Evolutionary conservation across 2,113 vertebrate species (phyloP), one percentile per base, ranked within the genome.

Genomic region (Sigmodon hispidus): DNA sequence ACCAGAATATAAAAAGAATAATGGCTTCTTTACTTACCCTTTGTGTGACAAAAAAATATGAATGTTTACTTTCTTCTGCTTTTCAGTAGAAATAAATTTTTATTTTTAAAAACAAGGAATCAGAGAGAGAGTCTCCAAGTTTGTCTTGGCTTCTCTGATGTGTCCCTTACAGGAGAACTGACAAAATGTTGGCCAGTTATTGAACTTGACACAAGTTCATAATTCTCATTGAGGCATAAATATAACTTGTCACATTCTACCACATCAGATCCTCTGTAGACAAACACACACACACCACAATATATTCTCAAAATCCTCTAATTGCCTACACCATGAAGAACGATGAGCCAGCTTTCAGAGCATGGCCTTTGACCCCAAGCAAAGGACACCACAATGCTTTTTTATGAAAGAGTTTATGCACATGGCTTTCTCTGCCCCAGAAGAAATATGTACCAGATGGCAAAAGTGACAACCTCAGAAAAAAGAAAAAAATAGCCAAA

Each of bases 401-500:
- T 43, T 86, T 94, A n/a, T n/a, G 48, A 84, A 94, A 94, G 61
- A 52, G 86, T 94, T 89, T 89, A 57, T 93, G 73, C 26, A 80
- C 21, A 45, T 24, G 70, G 75, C 36, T 84, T 92, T 72, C 88
- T 83, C 36, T 77, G n/a, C 94, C 90, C 52, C 81, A 88, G 76
- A 96, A 96, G 93, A 89, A 90, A 79, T 48, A 92, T 67, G 88
- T 75, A 75, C 59, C 94, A 97, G 94, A 96, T 93, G 95, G 95
- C 77, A 67, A 85, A 90, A 90, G 81, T 91, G 92, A 94, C 92
- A 97, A 94, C 34, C 72, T 95, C 67, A 88, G 76, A 52, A 87
- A 83, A 72, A 88, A 92, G 80, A 72, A 77, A 93, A 83, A n/a
- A 55, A 95, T 94, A 94, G 80, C 88, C 84, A 55, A 69, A 36